Conservation (phyloP, 1,140 invertebrate species). For the Cydia fagiglandana region DNA sequence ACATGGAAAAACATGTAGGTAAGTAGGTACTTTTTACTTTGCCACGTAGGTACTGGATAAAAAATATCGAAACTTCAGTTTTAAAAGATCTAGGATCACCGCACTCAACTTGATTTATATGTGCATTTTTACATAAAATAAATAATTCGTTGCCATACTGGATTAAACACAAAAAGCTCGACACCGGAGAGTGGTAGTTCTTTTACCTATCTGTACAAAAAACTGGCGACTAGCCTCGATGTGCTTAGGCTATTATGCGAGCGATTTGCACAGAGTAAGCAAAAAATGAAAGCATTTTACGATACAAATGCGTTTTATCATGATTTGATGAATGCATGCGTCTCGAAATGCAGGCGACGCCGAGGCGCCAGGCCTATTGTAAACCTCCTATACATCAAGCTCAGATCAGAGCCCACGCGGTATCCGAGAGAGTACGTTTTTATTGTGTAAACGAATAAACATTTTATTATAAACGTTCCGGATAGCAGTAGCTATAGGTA, state of each 20-base stretch:
- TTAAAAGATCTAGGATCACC: neutral
- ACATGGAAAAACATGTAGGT: neutral
- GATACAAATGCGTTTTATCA: conserved; percentile 29
- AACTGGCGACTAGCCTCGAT: conserved; percentile 8
- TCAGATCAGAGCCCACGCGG: neutral
- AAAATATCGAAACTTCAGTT: neutral
- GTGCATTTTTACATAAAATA: conserved; percentile 12
- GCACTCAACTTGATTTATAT: conserved; percentile 1
- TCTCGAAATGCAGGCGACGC: conserved; percentile 29
- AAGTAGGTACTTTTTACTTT: too few relatives aligned
- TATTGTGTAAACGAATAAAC: too few relatives aligned
- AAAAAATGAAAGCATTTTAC: conserved; percentile 27
- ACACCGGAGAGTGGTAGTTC: conserved; percentile 5
- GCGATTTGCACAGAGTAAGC: conserved; percentile 3
- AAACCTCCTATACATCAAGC: conserved; percentile 25
- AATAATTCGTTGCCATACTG: neutral
- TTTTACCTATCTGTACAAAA: conserved; percentile 19
- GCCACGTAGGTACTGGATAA: neutral
- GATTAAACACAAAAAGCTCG: neutral
- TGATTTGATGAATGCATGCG: conserved; percentile 27
- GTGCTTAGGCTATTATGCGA: conserved; percentile 11
- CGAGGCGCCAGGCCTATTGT: conserved; percentile 25
- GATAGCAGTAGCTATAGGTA: neutral
- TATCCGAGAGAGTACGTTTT: neutral
- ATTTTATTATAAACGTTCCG: too few relatives aligned